Evolutionary conservation across 2,797 vertebrate genomes (phyloP).

Genomic region (Anabacerthia variegaticeps): DNA sequence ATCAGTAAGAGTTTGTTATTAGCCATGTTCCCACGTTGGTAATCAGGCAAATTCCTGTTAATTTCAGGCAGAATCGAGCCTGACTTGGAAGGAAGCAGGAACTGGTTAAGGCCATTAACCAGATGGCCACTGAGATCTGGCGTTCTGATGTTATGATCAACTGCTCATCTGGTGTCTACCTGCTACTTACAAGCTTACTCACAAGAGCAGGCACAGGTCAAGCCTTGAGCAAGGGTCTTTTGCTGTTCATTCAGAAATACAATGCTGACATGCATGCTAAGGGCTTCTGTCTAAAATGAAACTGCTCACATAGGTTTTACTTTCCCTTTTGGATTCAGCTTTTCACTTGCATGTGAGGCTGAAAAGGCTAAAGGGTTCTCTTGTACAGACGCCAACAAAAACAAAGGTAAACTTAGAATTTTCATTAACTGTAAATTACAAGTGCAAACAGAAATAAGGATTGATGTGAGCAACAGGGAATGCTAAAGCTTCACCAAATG

Average conservation of each 20-base stretch:
- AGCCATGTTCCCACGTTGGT: neutral
- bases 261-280: neutral
- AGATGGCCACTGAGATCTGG: neutral
- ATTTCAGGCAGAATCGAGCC: constrained; percentile 21
- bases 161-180: neutral
- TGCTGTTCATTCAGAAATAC: constrained; percentile 18
- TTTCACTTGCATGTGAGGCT: constrained; percentile 54
- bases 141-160: neutral
- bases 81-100: neutral
- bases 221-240: constrained; percentile 37
- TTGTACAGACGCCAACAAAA: constrained; percentile 62
- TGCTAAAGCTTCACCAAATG: constrained; percentile 67
- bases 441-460: constrained; percentile 72
- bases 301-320: constrained; percentile 44
- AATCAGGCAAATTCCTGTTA: neutral
- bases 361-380: constrained; percentile 63
- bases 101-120: neutral
- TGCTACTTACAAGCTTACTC: neutral
- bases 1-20: neutral
- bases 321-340: constrained; percentile 33
- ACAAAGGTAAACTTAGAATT: constrained; percentile 75
- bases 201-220: constrained; percentile 1
- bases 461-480: constrained; percentile 68
- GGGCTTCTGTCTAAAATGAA: constrained; percentile 45
- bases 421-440: constrained; percentile 76